phyloP scores from a whole-genome alignment of 92 coral and sea anemone genomes.

The Desmophyllum pertusum region DNA sequence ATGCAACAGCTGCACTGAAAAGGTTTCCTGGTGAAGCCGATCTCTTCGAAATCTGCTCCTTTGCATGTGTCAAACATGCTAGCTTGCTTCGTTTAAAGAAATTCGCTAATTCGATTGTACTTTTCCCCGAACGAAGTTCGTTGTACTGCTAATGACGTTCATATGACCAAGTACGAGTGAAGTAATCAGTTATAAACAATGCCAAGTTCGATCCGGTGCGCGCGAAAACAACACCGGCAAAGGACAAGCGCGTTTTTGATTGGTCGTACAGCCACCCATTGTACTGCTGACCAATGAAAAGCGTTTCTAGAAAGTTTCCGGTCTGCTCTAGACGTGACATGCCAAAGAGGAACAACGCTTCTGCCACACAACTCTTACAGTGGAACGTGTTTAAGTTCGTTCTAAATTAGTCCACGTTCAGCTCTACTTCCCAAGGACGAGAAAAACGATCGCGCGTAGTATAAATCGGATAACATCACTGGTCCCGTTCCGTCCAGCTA shows the following conservation, averaged over 20 bases:
- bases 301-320: constrained; percentile 24
- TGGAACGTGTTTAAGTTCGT: constrained; percentile 17
- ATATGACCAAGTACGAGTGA: constrained; percentile 12
- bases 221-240: not conserved
- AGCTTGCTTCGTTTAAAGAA: constrained; percentile 8
- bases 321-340: constrained; percentile 38
- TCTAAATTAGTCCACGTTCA: constrained; percentile 17
- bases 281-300: constrained; percentile 22
- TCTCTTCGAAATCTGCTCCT: constrained; percentile 43
- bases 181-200: constrained; percentile 8
- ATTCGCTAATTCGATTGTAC: not conserved
- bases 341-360: constrained; percentile 6
- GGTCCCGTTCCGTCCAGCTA: not conserved
- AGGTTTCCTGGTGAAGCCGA: constrained; percentile 28
- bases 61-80: constrained; percentile 32
- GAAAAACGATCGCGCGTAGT: not conserved
- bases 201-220: constrained; percentile 15
- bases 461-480: not conserved
- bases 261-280: not conserved
- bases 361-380: constrained; percentile 25
- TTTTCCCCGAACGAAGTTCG: not conserved
- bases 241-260: not conserved
- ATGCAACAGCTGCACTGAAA: constrained; percentile 45
- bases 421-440: constrained; percentile 19
- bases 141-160: constrained; percentile 22